Evolutionary conservation across 2,888 invertebrate genomes (phyloP), one percentile per base, ranked within the genome.

Genomic region (Keiferia lycopersicella): DNA sequence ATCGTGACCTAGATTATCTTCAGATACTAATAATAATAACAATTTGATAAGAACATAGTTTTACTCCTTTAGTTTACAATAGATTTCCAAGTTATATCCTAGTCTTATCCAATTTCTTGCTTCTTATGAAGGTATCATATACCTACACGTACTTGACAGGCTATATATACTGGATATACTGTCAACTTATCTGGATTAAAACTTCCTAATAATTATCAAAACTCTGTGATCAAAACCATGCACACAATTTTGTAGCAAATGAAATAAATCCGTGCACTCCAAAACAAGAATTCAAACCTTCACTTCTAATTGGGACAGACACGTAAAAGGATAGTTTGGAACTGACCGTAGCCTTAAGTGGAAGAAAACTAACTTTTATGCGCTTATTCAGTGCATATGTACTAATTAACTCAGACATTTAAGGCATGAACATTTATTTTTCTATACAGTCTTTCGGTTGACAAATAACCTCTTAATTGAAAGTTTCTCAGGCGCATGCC

Each of bases 271-370:
- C 67, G 73, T 73, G 65, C 67, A 71, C 69, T 68, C 68, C 72
- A 72, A 76, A 76, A 75, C 76, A 69, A 69, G 74, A 66, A 65
- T 66, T 59, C 67, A 58, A 69, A 67, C 67, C 69, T 70, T 78
- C 77, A 78, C 81, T 82, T 84, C 79, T 81, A 82, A 81, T 81
- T 80, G 74, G 78, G 75, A 73, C 81, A 72, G 69, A 74, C 67
- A 72, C 82, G 67, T 79, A 79, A 78, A 82, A 65, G 82, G 82
- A 60, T 64, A 41, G 61, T 51, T 30, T 64, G 65, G 67, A 66
- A 71, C 72, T 67, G 59, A 73, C 69, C 71, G 69, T 63, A 66
- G 65, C 78, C 76, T 68, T 79, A 66, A 64, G 67, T 65, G 71
- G 73, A 71, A 71, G 67, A 69, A 70, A 67, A 61, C 65, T 72